phyloP scores from a whole-genome alignment of 1,140 invertebrate genomes.

The Gyrodactylus bullatarudis region DNA sequence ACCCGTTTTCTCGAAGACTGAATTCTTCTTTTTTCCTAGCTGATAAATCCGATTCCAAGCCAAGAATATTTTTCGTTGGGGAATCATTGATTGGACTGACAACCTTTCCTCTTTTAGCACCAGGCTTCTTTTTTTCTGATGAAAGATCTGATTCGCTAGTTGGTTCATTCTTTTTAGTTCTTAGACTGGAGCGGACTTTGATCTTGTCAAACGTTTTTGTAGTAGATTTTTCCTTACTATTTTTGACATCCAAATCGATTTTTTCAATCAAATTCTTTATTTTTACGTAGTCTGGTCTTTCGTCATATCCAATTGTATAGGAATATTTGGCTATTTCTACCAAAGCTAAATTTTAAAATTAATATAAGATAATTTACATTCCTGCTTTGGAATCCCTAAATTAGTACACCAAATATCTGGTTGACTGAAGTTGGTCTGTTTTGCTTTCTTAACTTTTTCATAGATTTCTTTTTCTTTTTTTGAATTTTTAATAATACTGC shows the following conservation, averaged over 20 bases:
- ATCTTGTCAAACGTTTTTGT: too few relatives aligned
- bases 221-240: neutral
- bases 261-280: neutral
- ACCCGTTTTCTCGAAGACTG: neutral
- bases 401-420: neutral
- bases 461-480: neutral
- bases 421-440: neutral
- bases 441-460: neutral
- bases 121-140: neutral
- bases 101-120: neutral
- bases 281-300: neutral
- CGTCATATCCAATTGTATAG: neutral
- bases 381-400: neutral
- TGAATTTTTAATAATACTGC: neutral
- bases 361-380: neutral
- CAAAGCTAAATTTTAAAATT: neutral
- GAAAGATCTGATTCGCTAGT: neutral
- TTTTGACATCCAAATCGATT: neutral
- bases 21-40: neutral
- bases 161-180: neutral
- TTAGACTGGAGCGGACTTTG: neutral
- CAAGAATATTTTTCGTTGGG: neutral
- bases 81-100: neutral
- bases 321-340: neutral
- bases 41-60: too few relatives aligned